Evolutionary conservation across 2,888 invertebrate species (phyloP).

Genomic region (Tineola bisselliella): DNA sequence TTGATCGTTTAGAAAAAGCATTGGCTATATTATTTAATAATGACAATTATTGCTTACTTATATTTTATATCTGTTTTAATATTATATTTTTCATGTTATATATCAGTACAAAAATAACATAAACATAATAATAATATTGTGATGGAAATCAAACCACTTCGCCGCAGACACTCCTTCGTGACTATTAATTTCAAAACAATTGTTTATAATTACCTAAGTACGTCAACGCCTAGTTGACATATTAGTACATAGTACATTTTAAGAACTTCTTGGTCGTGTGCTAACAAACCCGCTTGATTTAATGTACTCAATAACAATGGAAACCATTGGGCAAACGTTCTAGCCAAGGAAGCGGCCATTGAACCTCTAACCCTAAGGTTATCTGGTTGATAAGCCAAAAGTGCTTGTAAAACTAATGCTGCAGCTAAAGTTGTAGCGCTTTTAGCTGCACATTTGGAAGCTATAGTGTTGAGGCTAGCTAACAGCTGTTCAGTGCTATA

Average conservation of each 20-base stretch:
- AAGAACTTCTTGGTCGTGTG: slow-evolving; percentile 24
- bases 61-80: too few species aligned
- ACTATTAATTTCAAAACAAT: too few species aligned
- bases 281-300: slow-evolving; percentile 40
- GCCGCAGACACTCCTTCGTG: too few species aligned
- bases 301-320: slow-evolving; percentile 33
- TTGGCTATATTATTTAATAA: too few species aligned
- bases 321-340: slow-evolving; percentile 44
- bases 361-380: slow-evolving; percentile 29
- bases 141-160: too few species aligned
- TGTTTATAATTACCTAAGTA: slow-evolving; percentile 31
- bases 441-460: slow-evolving; percentile 31
- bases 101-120: too few species aligned
- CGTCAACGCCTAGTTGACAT: slow-evolving; percentile 42
- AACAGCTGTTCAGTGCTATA: slow-evolving; percentile 51
- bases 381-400: slow-evolving; percentile 41
- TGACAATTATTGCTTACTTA: too few species aligned
- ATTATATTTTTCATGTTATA: too few species aligned
- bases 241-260: slow-evolving; percentile 41
- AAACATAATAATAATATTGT: too few species aligned
- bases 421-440: slow-evolving; percentile 36
- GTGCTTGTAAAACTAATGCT: slow-evolving; percentile 45
- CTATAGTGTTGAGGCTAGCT: slow-evolving; percentile 38
- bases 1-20: too few species aligned
- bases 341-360: slow-evolving; percentile 31